Percentiles rank a stretch among this genome's conserved stretches.
These are phyloP conservation scores for Parapristionchus giblindavisi DNA, from an alignment of 2,888 invertebrate species.

Conservation along the genomic window DNA sequence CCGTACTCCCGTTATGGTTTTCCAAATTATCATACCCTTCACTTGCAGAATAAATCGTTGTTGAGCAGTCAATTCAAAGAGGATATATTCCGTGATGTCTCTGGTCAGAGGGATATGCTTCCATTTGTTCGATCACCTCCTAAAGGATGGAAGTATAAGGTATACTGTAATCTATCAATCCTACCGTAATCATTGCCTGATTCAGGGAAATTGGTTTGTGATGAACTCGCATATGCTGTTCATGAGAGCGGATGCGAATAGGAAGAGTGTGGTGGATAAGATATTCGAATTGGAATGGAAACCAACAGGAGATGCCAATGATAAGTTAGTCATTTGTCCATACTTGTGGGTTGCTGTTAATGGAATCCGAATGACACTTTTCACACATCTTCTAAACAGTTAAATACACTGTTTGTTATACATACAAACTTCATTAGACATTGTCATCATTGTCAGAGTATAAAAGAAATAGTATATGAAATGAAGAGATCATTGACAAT, in stretches of 20 bases:
- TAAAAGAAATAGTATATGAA: too few relatives aligned
- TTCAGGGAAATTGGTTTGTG: constrained; percentile 50
- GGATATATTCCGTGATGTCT: background rate
- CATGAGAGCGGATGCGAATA: constrained; percentile 41
- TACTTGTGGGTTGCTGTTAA: background rate
- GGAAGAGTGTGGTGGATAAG: constrained; percentile 47
- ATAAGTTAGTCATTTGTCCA: background rate
- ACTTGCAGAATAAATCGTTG: background rate
- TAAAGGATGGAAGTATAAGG: constrained; percentile 29
- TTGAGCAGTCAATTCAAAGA: constrained; percentile 15
- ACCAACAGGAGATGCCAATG: background rate
- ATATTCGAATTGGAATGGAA: constrained; percentile 38
- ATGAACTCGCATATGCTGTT: constrained; percentile 52
- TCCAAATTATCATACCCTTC: background rate
- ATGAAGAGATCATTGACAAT: too few relatives aligned
- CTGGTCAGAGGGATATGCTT: background rate
- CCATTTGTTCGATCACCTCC: background rate
- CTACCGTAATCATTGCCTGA: background rate
- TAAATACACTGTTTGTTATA: too few relatives aligned
- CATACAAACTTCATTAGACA: too few relatives aligned
- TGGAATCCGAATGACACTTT: background rate
- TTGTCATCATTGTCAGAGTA: too few relatives aligned
- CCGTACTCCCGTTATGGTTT: background rate
- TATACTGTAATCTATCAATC: background rate
- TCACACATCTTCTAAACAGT: too few relatives aligned